Base-by-base conservation (phyloP, 2,888 invertebrate genomes). In the Rhagonycha lutea region DNA sequence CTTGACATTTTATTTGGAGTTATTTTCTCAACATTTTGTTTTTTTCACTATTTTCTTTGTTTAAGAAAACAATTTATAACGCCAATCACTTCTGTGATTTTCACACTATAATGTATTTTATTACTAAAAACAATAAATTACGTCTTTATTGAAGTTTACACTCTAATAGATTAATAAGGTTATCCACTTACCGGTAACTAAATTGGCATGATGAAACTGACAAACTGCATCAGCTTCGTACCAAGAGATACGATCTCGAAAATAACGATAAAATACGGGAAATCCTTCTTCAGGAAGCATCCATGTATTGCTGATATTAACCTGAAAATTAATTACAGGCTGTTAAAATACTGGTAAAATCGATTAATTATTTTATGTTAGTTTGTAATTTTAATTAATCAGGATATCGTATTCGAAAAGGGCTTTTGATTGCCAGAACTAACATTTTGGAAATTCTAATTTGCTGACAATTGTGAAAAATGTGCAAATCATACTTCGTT, bases 191-290 rank as follows among this genome's bases (percentile, higher is more conserved):
- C 95, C 94, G 88, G 94, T 94, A 81, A 94, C 94, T 73, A 95
- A 90, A 86, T 94, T 94, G 80, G 93, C 94, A 86, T 94, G 94
- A 87, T 94, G 94, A 83, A 94, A 94, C 88, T 94, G 94, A 87
- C 94, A 94, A 72, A 95, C 94, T 32, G 94, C 94, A 85, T 95
- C 94, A 3, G 95, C 95, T 86, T 94, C 95, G 85, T 94, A 94
- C 94, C 94, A 95, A 63, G 94, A 94, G 85, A 94, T 94, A 87
- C 94, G 92, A 89, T 95, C 94, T 82, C 94, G 91, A 90, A 95
- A 94, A 90, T 94, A 94, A 83, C 94, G 92, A 89, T 94, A 94
- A 89, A 95, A 94, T 76, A 94, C 94, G 78, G 94, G 93, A 85
- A 94, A 93, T 28, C 94, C 94, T 84, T 94, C 94, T 86, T 94